These are phyloP conservation scores for Scelioninae gen. 1 DNA, from an alignment of 2,888 invertebrate species.

Conservation along the genomic window DNA sequence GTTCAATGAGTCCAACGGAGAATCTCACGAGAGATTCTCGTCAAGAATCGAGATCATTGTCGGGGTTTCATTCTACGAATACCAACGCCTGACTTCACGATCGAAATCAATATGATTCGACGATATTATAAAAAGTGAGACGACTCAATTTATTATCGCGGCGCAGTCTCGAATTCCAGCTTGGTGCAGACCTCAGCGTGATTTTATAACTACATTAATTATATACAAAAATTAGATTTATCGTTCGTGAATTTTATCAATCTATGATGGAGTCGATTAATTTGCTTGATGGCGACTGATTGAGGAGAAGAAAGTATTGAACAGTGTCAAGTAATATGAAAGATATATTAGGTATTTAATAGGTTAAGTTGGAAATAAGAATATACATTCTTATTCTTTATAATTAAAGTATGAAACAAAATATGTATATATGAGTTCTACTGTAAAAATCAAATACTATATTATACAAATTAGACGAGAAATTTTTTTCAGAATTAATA, in stretches of 20 bases:
- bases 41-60: too few species aligned
- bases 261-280: conserved; percentile 30
- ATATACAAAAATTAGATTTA: conserved; percentile 52
- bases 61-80: conserved; percentile 61
- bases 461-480: too few species aligned
- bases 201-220: conserved; percentile 58
- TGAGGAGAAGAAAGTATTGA: background rate
- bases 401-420: too few species aligned
- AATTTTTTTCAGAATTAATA: too few species aligned
- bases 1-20: conserved; percentile 62
- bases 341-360: too few species aligned
- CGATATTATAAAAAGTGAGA: conserved; percentile 63
- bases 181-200: conserved; percentile 39
- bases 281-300: conserved; percentile 9
- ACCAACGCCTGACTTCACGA: conserved; percentile 65
- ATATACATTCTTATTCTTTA: too few species aligned
- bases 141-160: conserved; percentile 67
- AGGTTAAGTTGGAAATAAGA: background rate
- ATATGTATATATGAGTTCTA: too few species aligned
- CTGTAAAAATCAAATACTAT: too few species aligned
- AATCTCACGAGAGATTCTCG: too few species aligned
- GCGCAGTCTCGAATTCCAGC: conserved; percentile 53
- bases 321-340: background rate
- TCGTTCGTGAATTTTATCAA: conserved; percentile 31
- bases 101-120: conserved; percentile 67